Evolutionary conservation across 1,140 invertebrate species (phyloP), one percentile per base, ranked within the genome.

Genomic region (Bombus vancouverensis): DNA sequence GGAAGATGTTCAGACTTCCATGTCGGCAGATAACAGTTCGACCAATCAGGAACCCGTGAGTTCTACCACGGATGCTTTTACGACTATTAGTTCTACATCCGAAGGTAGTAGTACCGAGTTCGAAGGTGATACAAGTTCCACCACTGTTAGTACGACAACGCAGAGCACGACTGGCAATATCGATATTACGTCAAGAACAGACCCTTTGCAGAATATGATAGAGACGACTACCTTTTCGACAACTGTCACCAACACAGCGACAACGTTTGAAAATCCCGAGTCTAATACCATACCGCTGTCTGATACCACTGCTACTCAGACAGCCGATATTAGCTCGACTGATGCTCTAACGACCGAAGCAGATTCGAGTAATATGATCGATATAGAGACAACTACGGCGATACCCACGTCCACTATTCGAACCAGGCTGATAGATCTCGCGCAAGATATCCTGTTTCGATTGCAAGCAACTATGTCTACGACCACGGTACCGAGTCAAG

Each of bases 401-500:
- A 47, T 81, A 34, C 77, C 83, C 34, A 65, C 83, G 8, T 32
- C 91, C 25, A 90, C 86, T 57, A 74, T 73, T 28, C 78, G 81
- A 13, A 79, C 25, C 1, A 83, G 77, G 32, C 3, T 91, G 32
- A 87, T 90, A 34, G 89, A 91, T n/a, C 85, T 88, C 32, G 87
- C 90, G 2, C 77, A 88, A 28, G 81, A 91, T 32, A 91, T 91
- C 34, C n/a, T 90, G 44, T 81, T 66, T 0, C 87, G 72, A 28
- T 62, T 91, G 34, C 83, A 86, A 37, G 68, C 42, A 18, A 37
- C 42, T 44, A 6, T 87, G 37, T 72, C 18, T 1, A 82, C 80
- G 25, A 39, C 77, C 8, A 53, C 13, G 6, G 32, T 59, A 37
- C 42, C 68, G 0, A 34, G 22, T 32, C 44, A 59, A 28, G 76